Percentiles rank a stretch among this genome's conserved stretches.
Conservation (phyloP, 2,797 vertebrate genomes). For the Acipenser transmontanus region DNA sequence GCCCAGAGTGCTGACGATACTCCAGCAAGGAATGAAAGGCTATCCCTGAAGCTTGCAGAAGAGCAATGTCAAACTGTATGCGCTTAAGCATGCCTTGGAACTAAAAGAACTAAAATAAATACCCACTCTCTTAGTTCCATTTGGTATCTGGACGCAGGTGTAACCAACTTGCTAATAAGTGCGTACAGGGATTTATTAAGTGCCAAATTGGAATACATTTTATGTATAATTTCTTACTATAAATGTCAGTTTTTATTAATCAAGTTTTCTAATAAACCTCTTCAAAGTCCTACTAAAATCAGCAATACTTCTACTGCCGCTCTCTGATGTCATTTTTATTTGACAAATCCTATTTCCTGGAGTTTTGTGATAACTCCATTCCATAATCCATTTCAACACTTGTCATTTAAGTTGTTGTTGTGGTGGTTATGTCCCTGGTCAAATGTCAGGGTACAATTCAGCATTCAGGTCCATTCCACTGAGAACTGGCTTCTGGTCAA, state of each 20-base stretch:
- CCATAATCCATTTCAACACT: slow-evolving; percentile 24
- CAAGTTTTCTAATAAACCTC: slow-evolving; percentile 19
- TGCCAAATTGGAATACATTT: slow-evolving; percentile 7
- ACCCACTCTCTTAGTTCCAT: slow-evolving; percentile 19
- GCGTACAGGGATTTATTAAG: slow-evolving; percentile 4
- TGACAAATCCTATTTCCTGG: slow-evolving; percentile 19
- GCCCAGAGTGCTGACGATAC: not conserved
- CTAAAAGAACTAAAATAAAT: slow-evolving; percentile 17
- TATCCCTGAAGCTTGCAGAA: slow-evolving; percentile 13
- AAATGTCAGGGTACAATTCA: slow-evolving; percentile 81
- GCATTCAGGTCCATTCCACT: slow-evolving; percentile 72
- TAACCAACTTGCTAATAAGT: slow-evolving; percentile 15
- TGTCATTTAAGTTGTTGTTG: slow-evolving; percentile 25
- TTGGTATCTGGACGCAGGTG: slow-evolving; percentile 9
- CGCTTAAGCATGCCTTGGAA: slow-evolving; percentile 16
- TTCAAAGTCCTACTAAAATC: slow-evolving; percentile 32
- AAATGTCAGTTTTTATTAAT: slow-evolving; percentile 20
- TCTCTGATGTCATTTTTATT: slow-evolving; percentile 32
- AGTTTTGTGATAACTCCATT: slow-evolving; percentile 21
- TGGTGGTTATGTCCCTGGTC: slow-evolving; percentile 32
- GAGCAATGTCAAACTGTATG: slow-evolving; percentile 8
- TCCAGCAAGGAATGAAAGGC: not conserved
- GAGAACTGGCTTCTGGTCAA: slow-evolving; percentile 75
- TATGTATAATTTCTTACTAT: slow-evolving; percentile 5
- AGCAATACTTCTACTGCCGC: slow-evolving; percentile 41